These are phyloP conservation scores for Alcedo quadribrachys DNA, from an alignment of 2,797 vertebrate species.

Conservation along the genomic window DNA sequence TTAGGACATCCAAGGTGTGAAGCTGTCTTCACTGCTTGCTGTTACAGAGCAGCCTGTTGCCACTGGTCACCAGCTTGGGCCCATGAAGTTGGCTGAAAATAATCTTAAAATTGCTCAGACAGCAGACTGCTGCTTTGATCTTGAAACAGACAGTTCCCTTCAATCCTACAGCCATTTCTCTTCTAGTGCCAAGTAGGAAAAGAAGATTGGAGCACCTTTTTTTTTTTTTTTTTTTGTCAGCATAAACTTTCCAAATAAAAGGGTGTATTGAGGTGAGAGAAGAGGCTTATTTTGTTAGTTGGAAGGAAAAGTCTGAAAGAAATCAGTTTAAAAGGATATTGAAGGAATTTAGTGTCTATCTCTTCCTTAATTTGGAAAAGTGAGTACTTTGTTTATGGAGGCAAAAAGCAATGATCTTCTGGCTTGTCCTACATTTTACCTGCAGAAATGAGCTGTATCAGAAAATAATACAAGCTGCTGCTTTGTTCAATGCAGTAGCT, in stretches of 20 bases:
- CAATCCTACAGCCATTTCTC: not conserved
- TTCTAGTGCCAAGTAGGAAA: not conserved
- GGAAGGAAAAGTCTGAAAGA: not conserved
- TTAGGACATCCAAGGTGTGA: not conserved
- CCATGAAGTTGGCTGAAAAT: not conserved
- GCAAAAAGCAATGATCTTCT: not conserved
- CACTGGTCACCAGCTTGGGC: not conserved
- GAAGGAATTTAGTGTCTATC: not conserved
- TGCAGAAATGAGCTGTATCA: not conserved
- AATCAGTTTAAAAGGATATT: not conserved
- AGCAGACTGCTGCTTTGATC: not conserved
- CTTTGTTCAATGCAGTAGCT: not conserved
- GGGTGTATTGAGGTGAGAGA: not conserved
- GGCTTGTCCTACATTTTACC: not conserved
- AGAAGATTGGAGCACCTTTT: not conserved
- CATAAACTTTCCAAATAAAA: not conserved
- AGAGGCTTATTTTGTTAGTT: not conserved
- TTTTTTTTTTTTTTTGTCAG: not conserved
- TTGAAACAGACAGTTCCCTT: not conserved
- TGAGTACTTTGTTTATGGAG: not conserved
- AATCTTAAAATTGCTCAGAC: not conserved
- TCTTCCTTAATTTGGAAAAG: not conserved
- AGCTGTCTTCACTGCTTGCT: not conserved
- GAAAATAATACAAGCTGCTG: not conserved
- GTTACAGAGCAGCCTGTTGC: constrained; percentile 2